These are phyloP conservation scores for Chelonus formosanus DNA, from an alignment of 2,888 invertebrate species.

Conservation along the genomic window DNA sequence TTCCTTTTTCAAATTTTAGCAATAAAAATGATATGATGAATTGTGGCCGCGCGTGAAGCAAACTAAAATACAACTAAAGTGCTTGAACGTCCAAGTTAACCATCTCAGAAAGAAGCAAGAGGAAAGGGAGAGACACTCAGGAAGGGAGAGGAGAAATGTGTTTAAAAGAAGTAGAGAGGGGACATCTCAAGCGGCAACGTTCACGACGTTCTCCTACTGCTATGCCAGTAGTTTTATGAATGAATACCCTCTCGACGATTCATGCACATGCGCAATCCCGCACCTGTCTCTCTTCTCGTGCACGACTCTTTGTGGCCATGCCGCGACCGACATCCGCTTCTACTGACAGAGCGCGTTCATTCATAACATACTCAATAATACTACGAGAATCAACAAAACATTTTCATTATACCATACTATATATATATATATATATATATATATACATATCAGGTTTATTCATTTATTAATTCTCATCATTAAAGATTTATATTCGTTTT, in stretches of 20 bases:
- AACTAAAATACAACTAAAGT: slow-evolving; percentile 30
- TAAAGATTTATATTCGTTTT: no score
- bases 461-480: no score
- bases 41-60: slow-evolving; percentile 24
- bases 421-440: no score
- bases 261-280: slow-evolving; percentile 30
- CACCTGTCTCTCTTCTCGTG: slow-evolving; percentile 26
- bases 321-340: slow-evolving; percentile 3
- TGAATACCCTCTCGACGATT: slow-evolving; percentile 64
- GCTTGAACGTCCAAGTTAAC: slow-evolving; percentile 23
- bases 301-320: slow-evolving; percentile 8
- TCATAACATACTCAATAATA: slow-evolving; percentile 7
- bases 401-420: no score
- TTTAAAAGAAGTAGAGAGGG: neutral
- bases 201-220: slow-evolving; percentile 46
- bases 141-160: slow-evolving; percentile 25
- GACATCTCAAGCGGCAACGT: slow-evolving; percentile 29
- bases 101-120: slow-evolving; percentile 20
- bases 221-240: slow-evolving; percentile 64
- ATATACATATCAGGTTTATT: no score
- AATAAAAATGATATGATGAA: neutral
- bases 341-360: slow-evolving; percentile 10
- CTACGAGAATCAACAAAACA: neutral
- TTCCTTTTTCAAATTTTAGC: slow-evolving; percentile 3
- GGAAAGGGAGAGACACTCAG: slow-evolving; percentile 19